A percentile compares a stretch with the other conserved stretches of the same genome.
phyloP scores from a whole-genome alignment of 2,113 vertebrate genomes.

The Pyxicephalus adspersus region DNA sequence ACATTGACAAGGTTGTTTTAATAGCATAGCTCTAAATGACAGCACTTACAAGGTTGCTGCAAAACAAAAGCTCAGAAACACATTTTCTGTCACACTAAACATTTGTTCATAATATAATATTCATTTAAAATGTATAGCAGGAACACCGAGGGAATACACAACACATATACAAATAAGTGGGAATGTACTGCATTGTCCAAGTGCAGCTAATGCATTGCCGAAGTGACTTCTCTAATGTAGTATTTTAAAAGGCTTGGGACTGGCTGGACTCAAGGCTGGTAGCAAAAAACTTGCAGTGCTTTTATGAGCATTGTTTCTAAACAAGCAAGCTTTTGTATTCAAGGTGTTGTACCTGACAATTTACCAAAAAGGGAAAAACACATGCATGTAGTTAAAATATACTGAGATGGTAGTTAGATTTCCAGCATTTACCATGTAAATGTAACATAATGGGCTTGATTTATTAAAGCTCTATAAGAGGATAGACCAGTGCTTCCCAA shows the following conservation, averaged over 20 bases:
- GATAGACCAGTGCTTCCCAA: too few relatives aligned
- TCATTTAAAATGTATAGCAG: slow-evolving; percentile 47
- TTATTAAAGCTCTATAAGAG: too few relatives aligned
- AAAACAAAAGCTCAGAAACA: slow-evolving; percentile 25
- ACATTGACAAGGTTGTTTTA: neutral
- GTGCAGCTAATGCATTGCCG: slow-evolving; percentile 21
- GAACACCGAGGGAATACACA: slow-evolving; percentile 38
- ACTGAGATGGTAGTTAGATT: too few relatives aligned
- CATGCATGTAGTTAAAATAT: neutral
- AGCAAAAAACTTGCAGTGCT: neutral
- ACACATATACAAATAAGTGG: slow-evolving; percentile 49
- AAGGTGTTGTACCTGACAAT: neutral
- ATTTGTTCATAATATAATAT: slow-evolving; percentile 33
- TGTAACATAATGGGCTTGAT: too few relatives aligned
- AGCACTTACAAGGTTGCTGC: slow-evolving; percentile 6
- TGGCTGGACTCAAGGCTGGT: neutral
- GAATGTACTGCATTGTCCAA: neutral
- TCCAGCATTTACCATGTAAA: too few relatives aligned
- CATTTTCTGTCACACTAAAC: slow-evolving; percentile 38
- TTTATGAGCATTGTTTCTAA: neutral
- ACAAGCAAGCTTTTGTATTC: neutral
- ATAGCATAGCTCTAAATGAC: slow-evolving; percentile 17
- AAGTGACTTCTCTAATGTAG: slow-evolving; percentile 32
- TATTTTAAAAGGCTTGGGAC: slow-evolving; percentile 10
- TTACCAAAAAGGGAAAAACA: neutral